Conservation (phyloP, 2,888 invertebrate genomes). For the Eupithecia dodoneata region DNA sequence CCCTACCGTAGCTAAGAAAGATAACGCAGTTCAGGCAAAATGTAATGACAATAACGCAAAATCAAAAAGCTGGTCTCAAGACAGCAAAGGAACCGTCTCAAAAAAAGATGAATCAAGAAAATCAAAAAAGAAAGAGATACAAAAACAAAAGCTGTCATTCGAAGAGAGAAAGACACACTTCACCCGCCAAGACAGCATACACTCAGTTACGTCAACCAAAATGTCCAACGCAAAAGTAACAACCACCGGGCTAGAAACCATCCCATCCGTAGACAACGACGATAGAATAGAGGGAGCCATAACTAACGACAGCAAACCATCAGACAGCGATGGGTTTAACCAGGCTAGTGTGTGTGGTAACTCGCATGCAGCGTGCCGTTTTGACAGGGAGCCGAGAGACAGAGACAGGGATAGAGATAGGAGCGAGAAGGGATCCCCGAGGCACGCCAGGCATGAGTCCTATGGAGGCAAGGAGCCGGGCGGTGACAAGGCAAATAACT, state of each 20-base stretch:
- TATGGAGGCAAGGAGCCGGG: conserved; percentile 77
- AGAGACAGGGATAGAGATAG: conserved; percentile 58
- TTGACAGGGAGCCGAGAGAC: conserved; percentile 64
- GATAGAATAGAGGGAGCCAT: conserved; percentile 21
- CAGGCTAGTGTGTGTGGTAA: conserved; percentile 81
- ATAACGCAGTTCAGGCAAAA: background rate
- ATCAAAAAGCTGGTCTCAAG: conserved; percentile 11
- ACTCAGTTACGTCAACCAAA: conserved; percentile 66
- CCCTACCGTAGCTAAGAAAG: background rate
- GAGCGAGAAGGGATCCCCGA: conserved; percentile 70
- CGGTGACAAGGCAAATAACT: conserved; percentile 59
- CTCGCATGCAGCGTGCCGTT: conserved; percentile 83
- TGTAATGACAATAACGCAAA: background rate
- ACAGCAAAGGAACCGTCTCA: conserved; percentile 12
- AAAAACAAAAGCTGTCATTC: conserved; percentile 36
- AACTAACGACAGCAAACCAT: conserved; percentile 11
- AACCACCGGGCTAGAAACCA: conserved; percentile 74
- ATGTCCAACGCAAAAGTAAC: conserved; percentile 63
- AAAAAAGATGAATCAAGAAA: conserved; percentile 13
- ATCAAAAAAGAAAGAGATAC: conserved; percentile 3
- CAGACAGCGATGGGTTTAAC: conserved; percentile 71
- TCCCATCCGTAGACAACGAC: conserved; percentile 61
- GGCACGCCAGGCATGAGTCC: conserved; percentile 83
- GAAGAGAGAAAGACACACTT: conserved; percentile 58
- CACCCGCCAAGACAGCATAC: conserved; percentile 70